Evolutionary conservation across 2,113 vertebrate genomes (phyloP), one percentile per base, ranked within the genome.

Genomic region (Typhlomys cinereus): DNA sequence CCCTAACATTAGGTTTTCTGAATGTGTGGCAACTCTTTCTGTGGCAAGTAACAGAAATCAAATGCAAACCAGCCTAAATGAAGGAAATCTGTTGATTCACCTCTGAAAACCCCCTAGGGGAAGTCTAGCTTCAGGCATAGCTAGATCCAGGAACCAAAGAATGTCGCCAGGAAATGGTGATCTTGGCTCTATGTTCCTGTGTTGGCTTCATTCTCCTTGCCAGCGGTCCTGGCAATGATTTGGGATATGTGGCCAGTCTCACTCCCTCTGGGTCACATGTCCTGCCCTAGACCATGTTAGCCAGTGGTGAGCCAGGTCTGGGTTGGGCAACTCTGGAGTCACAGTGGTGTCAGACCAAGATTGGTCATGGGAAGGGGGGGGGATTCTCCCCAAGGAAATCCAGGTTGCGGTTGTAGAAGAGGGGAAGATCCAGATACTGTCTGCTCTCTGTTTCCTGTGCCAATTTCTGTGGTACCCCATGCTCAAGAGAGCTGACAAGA

Each of bases 31-130:
- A 25, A 13, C 81, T 14, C n/a, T 52, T 93, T 84, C 41, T 34
- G n/a, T 74, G 70, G 44, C 44, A 92, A 87, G 70, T 54, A 78
- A 83, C 44, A 91, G 87, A 89, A 92, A 83, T 10, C 21, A 89
- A 79, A 79, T 74, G 85, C 54, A 89, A 86, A 79, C 10, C 71
- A 48, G 84, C 39, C 67, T 62, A 75, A 15, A 57, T 23, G 61
- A 79, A 82, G 54, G 27, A 80, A 39, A 81, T 31, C 25, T 17
- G n/a, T 79, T 86, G 81, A 17, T 39, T 85, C 27, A 74, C 36
- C 62, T 82, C 48, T 34, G 44, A 81, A 88, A 75, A 71, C 31
- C 50, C 75, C 34, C 20, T 34, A 14, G 76, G 39, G 7, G 25
- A 62, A 80, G 13, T 39, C 48, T 39, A 21, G 18, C 17, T 54